phyloP scores from a whole-genome alignment of 2,888 invertebrate species.

The Clivina fossor region DNA sequence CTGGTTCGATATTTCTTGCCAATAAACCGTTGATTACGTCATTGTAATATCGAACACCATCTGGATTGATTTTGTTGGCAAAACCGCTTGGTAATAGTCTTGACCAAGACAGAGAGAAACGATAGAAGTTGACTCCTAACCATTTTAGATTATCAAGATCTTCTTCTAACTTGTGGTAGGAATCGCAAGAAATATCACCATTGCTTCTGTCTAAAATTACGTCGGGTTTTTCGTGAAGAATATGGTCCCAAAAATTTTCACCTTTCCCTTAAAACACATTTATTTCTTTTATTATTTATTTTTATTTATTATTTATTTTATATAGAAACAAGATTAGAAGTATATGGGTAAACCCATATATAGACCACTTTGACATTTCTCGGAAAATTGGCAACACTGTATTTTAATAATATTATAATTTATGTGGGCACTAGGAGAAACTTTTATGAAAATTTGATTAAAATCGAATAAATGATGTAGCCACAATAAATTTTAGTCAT shows the following conservation, averaged over 20 bases:
- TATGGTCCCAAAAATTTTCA: conserved; percentile 58
- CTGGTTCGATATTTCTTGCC: conserved; percentile 58
- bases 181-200: conserved; percentile 67
- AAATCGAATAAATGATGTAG: too few species aligned
- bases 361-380: too few species aligned
- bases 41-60: conserved; percentile 65
- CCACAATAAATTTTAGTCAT: too few species aligned
- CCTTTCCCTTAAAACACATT: conserved; percentile 34
- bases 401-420: too few species aligned
- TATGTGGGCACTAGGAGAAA: too few species aligned
- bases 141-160: conserved; percentile 59
- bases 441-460: too few species aligned
- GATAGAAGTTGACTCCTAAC: conserved; percentile 57
- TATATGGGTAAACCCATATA: too few species aligned
- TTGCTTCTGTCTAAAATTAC: conserved; percentile 58
- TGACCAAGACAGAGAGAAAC: conserved; percentile 65
- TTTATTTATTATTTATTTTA: too few species aligned
- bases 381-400: too few species aligned
- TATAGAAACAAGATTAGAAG: too few species aligned
- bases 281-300: too few species aligned
- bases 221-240: conserved; percentile 52
- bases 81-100: conserved; percentile 63
- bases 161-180: conserved; percentile 63
- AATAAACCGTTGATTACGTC: conserved; percentile 60
- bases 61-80: conserved; percentile 59